phyloP scores from a whole-genome alignment of 2,888 invertebrate genomes.

The Euproctis similis region DNA sequence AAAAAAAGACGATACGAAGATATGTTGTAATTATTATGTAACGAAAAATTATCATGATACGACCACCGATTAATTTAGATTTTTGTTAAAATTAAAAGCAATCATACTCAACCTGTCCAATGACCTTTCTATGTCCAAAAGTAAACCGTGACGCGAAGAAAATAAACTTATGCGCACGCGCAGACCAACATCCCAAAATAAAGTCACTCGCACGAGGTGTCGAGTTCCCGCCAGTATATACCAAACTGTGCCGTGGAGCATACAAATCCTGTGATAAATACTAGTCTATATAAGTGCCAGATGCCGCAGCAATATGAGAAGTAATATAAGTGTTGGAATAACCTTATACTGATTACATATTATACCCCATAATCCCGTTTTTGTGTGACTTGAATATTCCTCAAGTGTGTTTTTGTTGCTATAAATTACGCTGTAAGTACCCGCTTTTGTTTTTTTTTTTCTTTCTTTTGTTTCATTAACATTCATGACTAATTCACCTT shows the following conservation, averaged over 20 bases:
- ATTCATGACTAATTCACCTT: too few relatives aligned
- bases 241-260: constrained; percentile 38
- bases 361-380: constrained; percentile 30
- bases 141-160: constrained; percentile 60
- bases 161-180: constrained; percentile 49
- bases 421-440: constrained; percentile 58
- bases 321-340: constrained; percentile 43
- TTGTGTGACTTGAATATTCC: constrained; percentile 51
- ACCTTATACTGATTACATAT: constrained; percentile 13
- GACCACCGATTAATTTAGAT: too few relatives aligned
- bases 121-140: constrained; percentile 69
- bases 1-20: too few relatives aligned
- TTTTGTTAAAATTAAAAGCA: constrained; percentile 31
- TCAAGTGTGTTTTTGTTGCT: constrained; percentile 48
- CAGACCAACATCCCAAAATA: constrained; percentile 55
- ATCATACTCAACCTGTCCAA: constrained; percentile 53
- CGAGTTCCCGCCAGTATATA: constrained; percentile 63
- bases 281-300: constrained; percentile 55
- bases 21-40: too few relatives aligned
- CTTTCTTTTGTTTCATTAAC: too few relatives aligned
- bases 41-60: too few relatives aligned
- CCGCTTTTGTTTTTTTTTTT: constrained; percentile 32
- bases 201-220: constrained; percentile 49
- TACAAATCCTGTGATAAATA: constrained; percentile 56
- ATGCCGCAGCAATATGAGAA: constrained; percentile 54